These are phyloP conservation scores for Ia io DNA, from an alignment of 2,113 vertebrate genomes.

Conservation along the genomic window DNA sequence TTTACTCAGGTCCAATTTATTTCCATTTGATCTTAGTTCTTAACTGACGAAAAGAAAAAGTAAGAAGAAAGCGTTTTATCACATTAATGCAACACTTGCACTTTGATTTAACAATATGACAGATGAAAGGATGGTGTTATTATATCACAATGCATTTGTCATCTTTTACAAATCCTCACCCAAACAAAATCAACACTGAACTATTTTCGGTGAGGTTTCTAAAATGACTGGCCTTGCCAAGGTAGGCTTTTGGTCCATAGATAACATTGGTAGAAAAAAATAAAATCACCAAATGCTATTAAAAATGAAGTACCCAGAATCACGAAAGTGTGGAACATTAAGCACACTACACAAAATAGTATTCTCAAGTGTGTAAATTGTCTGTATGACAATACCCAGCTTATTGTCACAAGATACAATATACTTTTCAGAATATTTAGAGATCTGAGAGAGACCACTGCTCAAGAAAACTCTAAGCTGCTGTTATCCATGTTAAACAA, in stretches of 20 bases:
- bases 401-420: constrained; percentile 25
- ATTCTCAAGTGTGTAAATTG: constrained; percentile 47
- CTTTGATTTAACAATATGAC: constrained; percentile 73
- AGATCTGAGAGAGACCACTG: constrained; percentile 38
- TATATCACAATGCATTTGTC: constrained; percentile 69
- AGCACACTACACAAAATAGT: constrained; percentile 47
- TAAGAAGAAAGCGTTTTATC: constrained; percentile 67
- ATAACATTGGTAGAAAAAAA: constrained; percentile 45
- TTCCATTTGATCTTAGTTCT: constrained; percentile 48
- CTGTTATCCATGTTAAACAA: constrained; percentile 34
- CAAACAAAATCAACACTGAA: constrained; percentile 74
- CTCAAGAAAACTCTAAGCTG: constrained; percentile 44
- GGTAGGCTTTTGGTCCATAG: constrained; percentile 61
- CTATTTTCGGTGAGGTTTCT: constrained; percentile 48
- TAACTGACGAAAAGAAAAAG: constrained; percentile 60
- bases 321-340: constrained; percentile 47
- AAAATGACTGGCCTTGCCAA: constrained; percentile 59
- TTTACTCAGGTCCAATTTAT: neutral
- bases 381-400: constrained; percentile 19
- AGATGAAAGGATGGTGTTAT: constrained; percentile 70
- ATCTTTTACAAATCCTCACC: constrained; percentile 54
- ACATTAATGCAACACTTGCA: constrained; percentile 62
- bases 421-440: constrained; percentile 53
- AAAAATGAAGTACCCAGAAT: constrained; percentile 40
- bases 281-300: constrained; percentile 55